phyloP scores from a whole-genome alignment of 2,797 vertebrate genomes.

The Iguana delicatissima region DNA sequence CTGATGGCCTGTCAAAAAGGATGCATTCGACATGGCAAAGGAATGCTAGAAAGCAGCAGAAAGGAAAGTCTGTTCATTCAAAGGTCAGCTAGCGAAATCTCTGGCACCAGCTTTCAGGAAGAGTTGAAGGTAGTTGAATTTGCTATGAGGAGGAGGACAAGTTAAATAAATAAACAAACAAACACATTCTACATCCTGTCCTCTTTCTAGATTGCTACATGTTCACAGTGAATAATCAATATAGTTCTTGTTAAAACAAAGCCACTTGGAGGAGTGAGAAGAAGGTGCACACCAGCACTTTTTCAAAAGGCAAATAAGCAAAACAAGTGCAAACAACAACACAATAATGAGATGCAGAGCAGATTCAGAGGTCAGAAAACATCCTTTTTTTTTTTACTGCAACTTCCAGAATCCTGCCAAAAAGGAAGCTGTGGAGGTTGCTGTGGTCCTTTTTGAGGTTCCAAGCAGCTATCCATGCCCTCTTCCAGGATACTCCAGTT shows the following conservation, averaged over 20 bases:
- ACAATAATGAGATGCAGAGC: neutral
- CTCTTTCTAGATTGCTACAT: neutral
- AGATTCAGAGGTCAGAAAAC: neutral
- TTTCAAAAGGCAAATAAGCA: neutral
- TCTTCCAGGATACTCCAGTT: neutral
- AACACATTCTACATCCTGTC: slow-evolving; percentile 13
- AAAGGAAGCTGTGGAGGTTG: too few relatives aligned
- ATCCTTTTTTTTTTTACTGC: too few relatives aligned
- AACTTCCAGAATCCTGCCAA: too few relatives aligned
- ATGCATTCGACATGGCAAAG: slow-evolving; percentile 34
- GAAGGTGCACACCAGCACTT: neutral
- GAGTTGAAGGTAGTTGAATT: neutral
- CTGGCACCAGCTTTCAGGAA: slow-evolving; percentile 33
- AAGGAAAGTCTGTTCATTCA: slow-evolving; percentile 36
- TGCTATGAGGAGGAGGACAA: neutral
- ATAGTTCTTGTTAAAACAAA: slow-evolving; percentile 19
- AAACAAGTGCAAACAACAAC: neutral
- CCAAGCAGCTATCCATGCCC: neutral
- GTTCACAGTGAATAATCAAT: slow-evolving; percentile 10
- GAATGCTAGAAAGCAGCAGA: slow-evolving; percentile 35
- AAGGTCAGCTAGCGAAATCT: slow-evolving; percentile 40
- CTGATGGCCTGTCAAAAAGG: slow-evolving; percentile 19
- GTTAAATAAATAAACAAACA: neutral
- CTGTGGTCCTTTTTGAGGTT: neutral
- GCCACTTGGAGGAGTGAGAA: neutral